Conservation (phyloP, 1,140 invertebrate genomes). For the Psilanteris sp. region DNA sequence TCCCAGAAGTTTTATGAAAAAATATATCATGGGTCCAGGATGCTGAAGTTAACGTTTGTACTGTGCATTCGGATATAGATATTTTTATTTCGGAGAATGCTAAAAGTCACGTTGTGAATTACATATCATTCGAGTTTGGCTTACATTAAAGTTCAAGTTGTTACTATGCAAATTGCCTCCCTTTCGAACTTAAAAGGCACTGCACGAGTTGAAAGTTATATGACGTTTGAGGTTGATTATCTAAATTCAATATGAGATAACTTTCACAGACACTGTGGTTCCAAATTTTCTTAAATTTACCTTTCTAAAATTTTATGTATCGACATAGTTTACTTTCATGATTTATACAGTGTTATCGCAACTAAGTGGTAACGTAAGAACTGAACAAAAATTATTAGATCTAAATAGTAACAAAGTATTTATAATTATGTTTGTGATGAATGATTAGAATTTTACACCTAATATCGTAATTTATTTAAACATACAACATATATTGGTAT, state of each 20-base stretch:
- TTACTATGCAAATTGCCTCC: constrained; percentile 63
- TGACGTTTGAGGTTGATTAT: constrained; percentile 62
- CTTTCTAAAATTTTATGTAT: constrained; percentile 10
- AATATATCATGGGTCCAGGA: constrained; percentile 3
- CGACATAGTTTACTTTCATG: constrained; percentile 17
- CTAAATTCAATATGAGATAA: constrained; percentile 61
- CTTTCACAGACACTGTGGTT: constrained; percentile 29
- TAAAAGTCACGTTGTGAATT: constrained; percentile 61
- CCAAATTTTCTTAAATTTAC: constrained; percentile 44
- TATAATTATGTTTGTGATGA: no score
- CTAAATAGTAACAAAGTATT: no score
- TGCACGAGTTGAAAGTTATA: constrained; percentile 63
- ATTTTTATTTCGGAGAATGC: constrained; percentile 54
- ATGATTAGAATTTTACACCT: no score
- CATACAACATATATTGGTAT: no score
- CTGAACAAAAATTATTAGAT: no score
- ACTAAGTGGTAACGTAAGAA: no score
- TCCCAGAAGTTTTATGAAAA: constrained; percentile 3
- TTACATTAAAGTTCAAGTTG: constrained; percentile 61
- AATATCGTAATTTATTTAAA: no score
- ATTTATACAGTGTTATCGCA: constrained; percentile 48
- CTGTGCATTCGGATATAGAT: constrained; percentile 27
- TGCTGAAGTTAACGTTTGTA: constrained; percentile 27
- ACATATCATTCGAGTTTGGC: constrained; percentile 59
- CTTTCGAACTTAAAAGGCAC: constrained; percentile 60